Evolutionary conservation across 2,113 vertebrate genomes (phyloP).

Genomic region (Laticauda colubrina): DNA sequence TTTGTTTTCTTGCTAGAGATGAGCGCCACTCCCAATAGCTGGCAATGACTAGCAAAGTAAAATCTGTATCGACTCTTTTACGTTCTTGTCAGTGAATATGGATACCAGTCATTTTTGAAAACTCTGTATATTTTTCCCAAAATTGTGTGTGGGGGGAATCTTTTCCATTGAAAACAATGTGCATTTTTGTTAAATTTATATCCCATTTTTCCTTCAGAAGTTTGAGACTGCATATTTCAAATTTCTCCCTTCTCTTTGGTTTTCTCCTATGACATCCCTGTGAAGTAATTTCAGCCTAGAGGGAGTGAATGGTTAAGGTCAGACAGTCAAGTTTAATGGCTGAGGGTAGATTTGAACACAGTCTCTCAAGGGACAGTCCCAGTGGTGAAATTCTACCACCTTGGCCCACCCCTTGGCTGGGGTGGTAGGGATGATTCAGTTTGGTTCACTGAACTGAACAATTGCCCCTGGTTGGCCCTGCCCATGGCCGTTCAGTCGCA

Average conservation of each 20-base stretch:
- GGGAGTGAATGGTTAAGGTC: neutral
- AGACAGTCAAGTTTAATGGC: neutral
- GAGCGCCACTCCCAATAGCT: neutral
- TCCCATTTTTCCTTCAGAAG: neutral
- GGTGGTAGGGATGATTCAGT: too few relatives aligned
- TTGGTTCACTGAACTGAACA: too few relatives aligned
- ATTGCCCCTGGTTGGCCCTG: too few relatives aligned
- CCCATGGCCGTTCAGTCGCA: too few relatives aligned
- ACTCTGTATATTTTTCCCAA: neutral
- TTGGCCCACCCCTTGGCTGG: too few relatives aligned
- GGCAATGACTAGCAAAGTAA: neutral
- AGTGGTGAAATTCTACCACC: too few relatives aligned
- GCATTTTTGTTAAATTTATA: neutral
- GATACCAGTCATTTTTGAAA: neutral
- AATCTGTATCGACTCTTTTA: neutral
- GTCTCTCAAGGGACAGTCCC: neutral
- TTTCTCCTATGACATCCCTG: neutral
- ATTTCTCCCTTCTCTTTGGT: neutral
- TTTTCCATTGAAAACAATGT: neutral
- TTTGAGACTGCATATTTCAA: neutral
- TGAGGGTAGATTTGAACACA: neutral
- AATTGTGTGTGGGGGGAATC: fast-evolving
- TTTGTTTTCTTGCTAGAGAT: neutral
- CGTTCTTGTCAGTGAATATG: neutral
- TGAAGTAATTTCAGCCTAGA: neutral